These are phyloP conservation scores for Hirtodrosophila confusa DNA, from an alignment of 2,888 invertebrate genomes.

Conservation along the genomic window DNA sequence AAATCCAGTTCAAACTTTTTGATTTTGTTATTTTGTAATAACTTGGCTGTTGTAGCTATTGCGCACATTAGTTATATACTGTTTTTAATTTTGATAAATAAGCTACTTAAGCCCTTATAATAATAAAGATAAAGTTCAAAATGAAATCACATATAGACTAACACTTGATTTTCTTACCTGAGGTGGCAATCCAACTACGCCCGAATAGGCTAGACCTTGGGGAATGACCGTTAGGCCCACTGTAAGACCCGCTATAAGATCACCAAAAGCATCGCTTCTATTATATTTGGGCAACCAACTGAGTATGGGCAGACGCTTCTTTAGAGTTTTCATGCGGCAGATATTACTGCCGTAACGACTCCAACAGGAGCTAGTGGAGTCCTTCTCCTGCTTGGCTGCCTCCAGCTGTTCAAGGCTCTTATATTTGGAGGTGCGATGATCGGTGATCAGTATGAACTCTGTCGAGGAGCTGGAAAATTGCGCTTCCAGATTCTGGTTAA, in stretches of 20 bases:
- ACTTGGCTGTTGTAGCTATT: too few species aligned
- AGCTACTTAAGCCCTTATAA: neutral
- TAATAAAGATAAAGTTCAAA: conserved; percentile 8
- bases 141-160: neutral
- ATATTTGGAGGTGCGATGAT: conserved; percentile 76
- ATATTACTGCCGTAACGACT: conserved; percentile 77
- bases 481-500: conserved; percentile 71
- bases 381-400: conserved; percentile 37
- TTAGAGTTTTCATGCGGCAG: conserved; percentile 89
- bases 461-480: conserved; percentile 77
- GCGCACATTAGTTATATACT: too few species aligned
- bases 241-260: conserved; percentile 95
- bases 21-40: too few species aligned
- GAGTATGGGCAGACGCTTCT: conserved; percentile 90
- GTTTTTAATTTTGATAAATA: neutral
- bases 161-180: conserved; percentile 84
- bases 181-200: conserved; percentile 90
- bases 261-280: conserved; percentile 90
- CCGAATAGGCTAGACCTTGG: conserved; percentile 93
- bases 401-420: conserved; percentile 74
- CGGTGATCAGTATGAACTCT: conserved; percentile 81
- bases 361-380: conserved; percentile 37
- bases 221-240: conserved; percentile 90
- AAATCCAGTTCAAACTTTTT: too few species aligned
- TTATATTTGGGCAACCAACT: conserved; percentile 92